phyloP scores from a whole-genome alignment of 1,140 invertebrate species.

The Sminthurides bifidus region DNA sequence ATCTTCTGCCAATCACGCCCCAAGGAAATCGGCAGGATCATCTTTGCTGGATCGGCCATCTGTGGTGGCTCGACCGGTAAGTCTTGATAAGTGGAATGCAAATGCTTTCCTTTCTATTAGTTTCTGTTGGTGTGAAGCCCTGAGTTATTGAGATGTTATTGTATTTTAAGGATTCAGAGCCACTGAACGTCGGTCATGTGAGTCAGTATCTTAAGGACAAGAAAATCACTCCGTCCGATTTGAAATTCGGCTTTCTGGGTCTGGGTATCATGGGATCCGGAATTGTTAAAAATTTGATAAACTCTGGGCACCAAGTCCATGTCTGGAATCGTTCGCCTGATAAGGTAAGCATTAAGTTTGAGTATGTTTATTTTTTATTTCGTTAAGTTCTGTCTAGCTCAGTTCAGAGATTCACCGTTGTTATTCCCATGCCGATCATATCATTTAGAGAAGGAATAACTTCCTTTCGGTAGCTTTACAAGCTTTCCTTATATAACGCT shows the following conservation, averaged over 20 bases:
- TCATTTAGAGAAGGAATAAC: no score
- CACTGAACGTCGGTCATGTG: conserved; percentile 61
- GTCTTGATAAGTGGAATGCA: conserved; percentile 32
- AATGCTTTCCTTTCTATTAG: not conserved
- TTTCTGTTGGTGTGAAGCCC: not conserved
- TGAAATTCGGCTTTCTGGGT: conserved; percentile 89
- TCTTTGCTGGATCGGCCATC: conserved; percentile 52
- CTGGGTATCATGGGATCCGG: conserved; percentile 92
- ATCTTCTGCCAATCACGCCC: conserved; percentile 43
- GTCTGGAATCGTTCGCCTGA: conserved; percentile 86
- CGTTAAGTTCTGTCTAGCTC: no score
- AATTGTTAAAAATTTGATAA: conserved; percentile 87
- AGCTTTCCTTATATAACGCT: no score
- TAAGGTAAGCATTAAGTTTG: conserved; percentile 57
- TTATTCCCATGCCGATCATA: no score
- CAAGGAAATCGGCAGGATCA: conserved; percentile 44
- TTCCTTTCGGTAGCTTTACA: no score
- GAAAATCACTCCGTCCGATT: conserved; percentile 69
- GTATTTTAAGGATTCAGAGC: conserved; percentile 61
- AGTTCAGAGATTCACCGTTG: no score
- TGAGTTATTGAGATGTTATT: not conserved
- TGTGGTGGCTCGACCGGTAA: conserved; percentile 54
- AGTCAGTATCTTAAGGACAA: conserved; percentile 70
- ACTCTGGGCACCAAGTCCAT: conserved; percentile 82
- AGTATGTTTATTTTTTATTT: no score